phyloP scores from a whole-genome alignment of 2,888 invertebrate genomes.

The Dusona sp. region DNA sequence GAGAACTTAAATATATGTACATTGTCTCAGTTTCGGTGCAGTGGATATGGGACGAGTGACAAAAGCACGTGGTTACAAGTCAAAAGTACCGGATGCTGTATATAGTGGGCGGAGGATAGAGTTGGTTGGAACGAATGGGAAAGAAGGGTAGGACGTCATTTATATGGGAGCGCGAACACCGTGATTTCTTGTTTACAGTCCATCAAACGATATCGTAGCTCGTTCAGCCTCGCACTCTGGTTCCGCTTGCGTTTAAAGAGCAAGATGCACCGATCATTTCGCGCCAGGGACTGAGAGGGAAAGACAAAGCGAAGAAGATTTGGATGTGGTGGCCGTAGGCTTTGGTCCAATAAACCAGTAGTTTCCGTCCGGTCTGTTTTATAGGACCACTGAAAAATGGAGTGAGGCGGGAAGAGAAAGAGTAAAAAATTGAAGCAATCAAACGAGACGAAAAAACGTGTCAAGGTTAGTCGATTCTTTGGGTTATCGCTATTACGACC shows the following conservation, averaged over 20 bases:
- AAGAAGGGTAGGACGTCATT: conserved; percentile 48
- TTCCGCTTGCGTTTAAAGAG: conserved; percentile 15
- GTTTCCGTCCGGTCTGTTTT: conserved; percentile 48
- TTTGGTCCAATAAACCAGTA: conserved; percentile 19
- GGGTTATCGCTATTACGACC: conserved; percentile 61
- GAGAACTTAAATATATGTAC: not conserved
- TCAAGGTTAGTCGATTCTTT: conserved; percentile 68
- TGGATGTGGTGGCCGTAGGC: conserved; percentile 28
- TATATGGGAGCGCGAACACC: conserved; percentile 62
- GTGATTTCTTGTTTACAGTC: conserved; percentile 72
- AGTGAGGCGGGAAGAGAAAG: not conserved
- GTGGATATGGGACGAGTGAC: conserved; percentile 40
- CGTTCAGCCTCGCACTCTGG: conserved; percentile 21
- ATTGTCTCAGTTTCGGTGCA: conserved; percentile 25
- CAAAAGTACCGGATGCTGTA: conserved; percentile 48
- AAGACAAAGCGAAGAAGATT: conserved; percentile 55
- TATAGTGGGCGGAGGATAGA: conserved; percentile 24
- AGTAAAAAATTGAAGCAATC: conserved; percentile 48
- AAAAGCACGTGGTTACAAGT: conserved; percentile 62
- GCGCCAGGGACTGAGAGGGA: conserved; percentile 25
- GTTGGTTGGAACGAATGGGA: conserved; percentile 38
- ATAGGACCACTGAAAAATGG: conserved; percentile 33
- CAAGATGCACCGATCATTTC: conserved; percentile 56
- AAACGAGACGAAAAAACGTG: conserved; percentile 65
- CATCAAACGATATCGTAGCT: conserved; percentile 61